A percentile compares a stretch with the other conserved stretches of the same genome.
phyloP scores from a whole-genome alignment of 2,888 invertebrate species.

The Chironomus tentans region DNA sequence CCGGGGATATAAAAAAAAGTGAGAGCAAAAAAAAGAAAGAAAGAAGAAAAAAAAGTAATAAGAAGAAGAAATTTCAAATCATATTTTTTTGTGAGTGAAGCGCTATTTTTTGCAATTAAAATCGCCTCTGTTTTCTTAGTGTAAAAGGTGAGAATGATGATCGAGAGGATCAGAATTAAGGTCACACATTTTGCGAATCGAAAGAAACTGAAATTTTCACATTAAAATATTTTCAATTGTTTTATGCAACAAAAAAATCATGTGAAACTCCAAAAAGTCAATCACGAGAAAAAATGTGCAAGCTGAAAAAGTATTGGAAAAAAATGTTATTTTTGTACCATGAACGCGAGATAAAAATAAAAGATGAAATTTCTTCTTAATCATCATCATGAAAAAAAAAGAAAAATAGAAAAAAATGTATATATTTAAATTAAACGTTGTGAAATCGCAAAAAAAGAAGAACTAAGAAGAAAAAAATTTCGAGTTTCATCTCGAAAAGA shows the following conservation, averaged over 20 bases:
- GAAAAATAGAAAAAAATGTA: not conserved
- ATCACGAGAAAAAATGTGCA: not conserved
- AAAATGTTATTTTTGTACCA: slow-evolving; percentile 9
- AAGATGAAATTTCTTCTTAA: slow-evolving; percentile 1
- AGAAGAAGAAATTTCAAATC: not conserved
- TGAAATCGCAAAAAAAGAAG: slow-evolving; percentile 1
- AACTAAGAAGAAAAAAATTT: not conserved
- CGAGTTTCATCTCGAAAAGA: not conserved
- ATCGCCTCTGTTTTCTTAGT: slow-evolving; percentile 12
- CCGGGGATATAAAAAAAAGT: slow-evolving; percentile 17
- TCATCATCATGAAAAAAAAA: not conserved
- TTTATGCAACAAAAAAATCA: not conserved
- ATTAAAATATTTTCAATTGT: not conserved
- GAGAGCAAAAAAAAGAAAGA: not conserved
- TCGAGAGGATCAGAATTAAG: not conserved
- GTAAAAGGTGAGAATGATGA: slow-evolving; percentile 13
- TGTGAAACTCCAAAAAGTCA: not conserved
- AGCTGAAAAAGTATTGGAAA: not conserved
- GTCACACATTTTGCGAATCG: not conserved
- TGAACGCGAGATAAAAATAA: slow-evolving; percentile 19
- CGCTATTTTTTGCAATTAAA: slow-evolving; percentile 13
- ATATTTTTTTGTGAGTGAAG: not conserved
- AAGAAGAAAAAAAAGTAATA: not conserved
- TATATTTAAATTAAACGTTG: slow-evolving; percentile 18
- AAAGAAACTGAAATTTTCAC: not conserved